Evolutionary conservation across 2,888 invertebrate species (phyloP).

Genomic region (Calameuta filiformis): DNA sequence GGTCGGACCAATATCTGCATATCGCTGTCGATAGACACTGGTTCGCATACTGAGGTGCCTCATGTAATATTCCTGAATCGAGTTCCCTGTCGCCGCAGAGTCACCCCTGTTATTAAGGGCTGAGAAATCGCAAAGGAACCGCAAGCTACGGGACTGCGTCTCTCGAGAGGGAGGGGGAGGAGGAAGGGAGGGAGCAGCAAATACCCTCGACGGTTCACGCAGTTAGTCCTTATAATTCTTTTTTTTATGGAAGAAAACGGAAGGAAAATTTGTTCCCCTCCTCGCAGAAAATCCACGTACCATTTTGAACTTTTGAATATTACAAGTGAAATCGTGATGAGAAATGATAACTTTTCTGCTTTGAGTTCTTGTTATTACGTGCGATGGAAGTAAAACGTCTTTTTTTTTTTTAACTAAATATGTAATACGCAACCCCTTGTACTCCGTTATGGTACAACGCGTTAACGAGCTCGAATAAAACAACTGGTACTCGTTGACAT

Average conservation of each 20-base stretch:
- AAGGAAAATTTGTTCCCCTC: neutral
- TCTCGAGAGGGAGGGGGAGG: neutral
- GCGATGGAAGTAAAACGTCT: neutral
- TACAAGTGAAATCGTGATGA: neutral
- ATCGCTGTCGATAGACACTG: slow-evolving; percentile 41
- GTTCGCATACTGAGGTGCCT: slow-evolving; percentile 46
- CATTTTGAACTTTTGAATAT: neutral
- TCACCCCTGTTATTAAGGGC: slow-evolving; percentile 24
- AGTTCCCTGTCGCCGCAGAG: neutral
- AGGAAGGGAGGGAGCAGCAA: neutral
- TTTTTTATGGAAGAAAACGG: neutral
- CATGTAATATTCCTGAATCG: slow-evolving; percentile 36
- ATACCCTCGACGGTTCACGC: slow-evolving; percentile 2
- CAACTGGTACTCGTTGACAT: neutral
- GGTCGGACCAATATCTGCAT: slow-evolving; percentile 47
- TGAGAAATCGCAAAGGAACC: slow-evolving; percentile 15
- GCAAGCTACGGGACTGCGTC: neutral
- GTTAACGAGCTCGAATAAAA: neutral
- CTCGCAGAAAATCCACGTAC: neutral
- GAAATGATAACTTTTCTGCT: neutral
- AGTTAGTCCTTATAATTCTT: neutral
- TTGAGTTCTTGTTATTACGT: neutral
- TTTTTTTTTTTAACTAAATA: neutral
- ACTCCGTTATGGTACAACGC: neutral
- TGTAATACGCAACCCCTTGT: neutral